Evolutionary conservation across 2,797 vertebrate species (phyloP).

Genomic region (Micropoecilia bifurca): DNA sequence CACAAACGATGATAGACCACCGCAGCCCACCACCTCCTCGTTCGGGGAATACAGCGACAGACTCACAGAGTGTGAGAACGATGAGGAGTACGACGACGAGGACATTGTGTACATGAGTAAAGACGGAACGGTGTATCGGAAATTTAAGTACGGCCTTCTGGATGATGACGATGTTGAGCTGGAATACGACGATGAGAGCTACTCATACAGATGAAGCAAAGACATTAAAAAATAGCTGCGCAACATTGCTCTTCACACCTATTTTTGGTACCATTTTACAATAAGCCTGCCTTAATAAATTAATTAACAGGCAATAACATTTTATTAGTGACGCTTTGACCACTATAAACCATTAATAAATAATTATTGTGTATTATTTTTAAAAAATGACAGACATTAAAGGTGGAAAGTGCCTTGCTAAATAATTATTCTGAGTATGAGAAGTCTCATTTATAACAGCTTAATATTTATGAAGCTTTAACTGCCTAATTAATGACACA

Average conservation of each 20-base stretch:
- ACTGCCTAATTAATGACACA: not conserved
- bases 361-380: not conserved
- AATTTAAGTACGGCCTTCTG: slow-evolving; percentile 91
- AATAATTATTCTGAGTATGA: not conserved
- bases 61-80: slow-evolving; percentile 68
- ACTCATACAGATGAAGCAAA: slow-evolving; percentile 67
- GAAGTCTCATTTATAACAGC: not conserved
- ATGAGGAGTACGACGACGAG: slow-evolving; percentile 83
- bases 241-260: not conserved
- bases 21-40: slow-evolving; percentile 58
- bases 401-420: not conserved
- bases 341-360: not conserved
- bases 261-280: not conserved
- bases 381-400: not conserved
- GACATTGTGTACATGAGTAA: slow-evolving; percentile 95
- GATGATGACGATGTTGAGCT: slow-evolving; percentile 90
- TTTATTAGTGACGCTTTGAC: not conserved
- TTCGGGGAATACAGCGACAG: slow-evolving; percentile 85
- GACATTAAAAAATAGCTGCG: not conserved
- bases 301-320: not conserved
- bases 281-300: not conserved
- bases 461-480: not conserved
- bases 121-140: slow-evolving; percentile 92
- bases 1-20: slow-evolving; percentile 34
- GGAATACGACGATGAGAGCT: slow-evolving; percentile 94